Conservation (phyloP, 2,888 invertebrate genomes). For the Andrena hattorfiana region DNA sequence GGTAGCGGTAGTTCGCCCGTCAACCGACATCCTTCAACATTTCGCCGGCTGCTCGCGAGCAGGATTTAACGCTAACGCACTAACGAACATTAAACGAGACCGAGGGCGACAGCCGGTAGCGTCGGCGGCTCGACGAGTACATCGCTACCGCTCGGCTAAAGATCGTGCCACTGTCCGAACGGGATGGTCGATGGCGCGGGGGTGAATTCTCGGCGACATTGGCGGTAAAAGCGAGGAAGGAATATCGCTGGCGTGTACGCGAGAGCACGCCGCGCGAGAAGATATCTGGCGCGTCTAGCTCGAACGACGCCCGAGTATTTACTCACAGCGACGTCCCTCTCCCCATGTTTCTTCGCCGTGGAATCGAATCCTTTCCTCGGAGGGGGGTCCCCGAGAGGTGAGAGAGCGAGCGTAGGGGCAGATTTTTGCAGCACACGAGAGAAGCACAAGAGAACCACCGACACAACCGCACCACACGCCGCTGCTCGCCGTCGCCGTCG, state of each 20-base stretch:
- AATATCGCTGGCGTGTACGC: background rate
- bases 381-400: conserved; percentile 63
- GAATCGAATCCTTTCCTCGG: conserved; percentile 67
- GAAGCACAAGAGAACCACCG: conserved; percentile 49
- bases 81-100: conserved; percentile 6
- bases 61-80: conserved; percentile 2
- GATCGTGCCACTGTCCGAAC: background rate
- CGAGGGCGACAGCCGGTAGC: conserved; percentile 16
- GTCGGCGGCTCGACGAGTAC: conserved; percentile 32
- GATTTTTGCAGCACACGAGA: conserved; percentile 58
- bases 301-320: conserved; percentile 65
- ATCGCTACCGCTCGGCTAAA: conserved; percentile 27
- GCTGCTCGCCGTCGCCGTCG: conserved; percentile 3
- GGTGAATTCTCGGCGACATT: conserved; percentile 16
- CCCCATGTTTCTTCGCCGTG: conserved; percentile 76
- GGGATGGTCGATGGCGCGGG: background rate
- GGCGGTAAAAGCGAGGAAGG: background rate
- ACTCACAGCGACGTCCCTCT: conserved; percentile 80
- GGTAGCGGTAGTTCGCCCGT: background rate
- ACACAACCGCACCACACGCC: conserved; percentile 52
- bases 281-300: conserved; percentile 38
- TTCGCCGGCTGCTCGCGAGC: background rate
- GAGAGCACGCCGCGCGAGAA: conserved; percentile 28
- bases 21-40: conserved; percentile 30
- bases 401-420: conserved; percentile 53